A percentile compares a stretch with the other conserved stretches of the same genome.
phyloP scores from a whole-genome alignment of 2,797 vertebrate genomes.

The Carduelis carduelis region DNA sequence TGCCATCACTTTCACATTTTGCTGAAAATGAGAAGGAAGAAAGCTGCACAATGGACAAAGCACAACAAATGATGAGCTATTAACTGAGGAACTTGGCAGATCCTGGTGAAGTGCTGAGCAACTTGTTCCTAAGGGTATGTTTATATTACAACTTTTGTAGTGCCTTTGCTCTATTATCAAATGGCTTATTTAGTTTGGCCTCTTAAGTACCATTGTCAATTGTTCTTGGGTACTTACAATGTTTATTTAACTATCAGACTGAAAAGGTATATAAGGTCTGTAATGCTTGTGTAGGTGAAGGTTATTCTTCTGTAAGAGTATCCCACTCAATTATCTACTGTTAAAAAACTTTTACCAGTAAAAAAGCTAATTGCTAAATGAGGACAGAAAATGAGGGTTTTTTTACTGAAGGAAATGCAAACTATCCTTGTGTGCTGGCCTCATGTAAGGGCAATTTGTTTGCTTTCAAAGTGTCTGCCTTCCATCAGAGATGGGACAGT shows the following conservation, averaged over 20 bases:
- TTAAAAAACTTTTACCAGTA: neutral
- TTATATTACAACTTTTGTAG: neutral
- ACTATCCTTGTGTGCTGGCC: neutral
- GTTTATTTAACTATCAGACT: neutral
- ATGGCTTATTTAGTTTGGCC: neutral
- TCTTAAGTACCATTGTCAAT: neutral
- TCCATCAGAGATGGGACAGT: neutral
- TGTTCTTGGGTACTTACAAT: neutral
- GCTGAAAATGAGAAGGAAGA: neutral
- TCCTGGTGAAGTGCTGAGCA: neutral
- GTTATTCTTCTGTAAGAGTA: neutral
- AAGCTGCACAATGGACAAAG: neutral
- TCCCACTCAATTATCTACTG: neutral
- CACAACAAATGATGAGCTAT: neutral
- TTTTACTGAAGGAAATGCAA: neutral
- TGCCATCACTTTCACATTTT: neutral
- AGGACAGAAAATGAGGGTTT: neutral
- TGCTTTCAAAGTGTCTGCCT: neutral
- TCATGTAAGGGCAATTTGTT: neutral
- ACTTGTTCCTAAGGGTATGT: neutral
- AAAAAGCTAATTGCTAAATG: neutral
- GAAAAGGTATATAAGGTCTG: neutral
- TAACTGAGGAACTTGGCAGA: neutral
- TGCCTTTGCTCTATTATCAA: neutral
- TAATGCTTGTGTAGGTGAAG: neutral